phyloP scores from a whole-genome alignment of 2,797 vertebrate genomes.

The Enteromius viviparus region DNA sequence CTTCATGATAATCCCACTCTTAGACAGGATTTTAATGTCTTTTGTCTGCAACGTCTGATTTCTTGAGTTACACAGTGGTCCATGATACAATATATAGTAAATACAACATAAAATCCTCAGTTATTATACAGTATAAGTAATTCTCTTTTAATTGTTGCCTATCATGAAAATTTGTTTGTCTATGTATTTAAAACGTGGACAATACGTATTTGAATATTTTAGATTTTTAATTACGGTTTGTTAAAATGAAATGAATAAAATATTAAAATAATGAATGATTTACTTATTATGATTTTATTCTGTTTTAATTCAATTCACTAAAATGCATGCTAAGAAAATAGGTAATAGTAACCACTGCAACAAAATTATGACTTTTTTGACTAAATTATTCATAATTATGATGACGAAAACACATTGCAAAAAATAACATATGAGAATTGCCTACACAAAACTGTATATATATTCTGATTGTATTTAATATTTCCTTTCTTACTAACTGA shows the following conservation, averaged over 20 bases:
- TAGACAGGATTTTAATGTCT: background rate
- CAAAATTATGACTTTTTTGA: background rate
- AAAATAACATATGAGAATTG: too few relatives aligned
- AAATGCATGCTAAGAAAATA: background rate
- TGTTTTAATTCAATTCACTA: background rate
- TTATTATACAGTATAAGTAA: background rate
- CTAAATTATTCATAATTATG: too few relatives aligned
- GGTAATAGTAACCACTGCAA: too few relatives aligned
- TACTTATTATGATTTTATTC: background rate
- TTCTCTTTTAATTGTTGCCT: background rate
- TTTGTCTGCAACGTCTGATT: background rate
- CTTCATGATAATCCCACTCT: constrained; percentile 11
- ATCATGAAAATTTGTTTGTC: too few relatives aligned
- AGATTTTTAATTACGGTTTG: background rate
- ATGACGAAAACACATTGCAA: background rate
- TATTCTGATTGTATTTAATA: background rate
- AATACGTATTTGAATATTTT: background rate
- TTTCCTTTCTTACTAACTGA: background rate
- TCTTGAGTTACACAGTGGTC: background rate
- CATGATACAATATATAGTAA: background rate
- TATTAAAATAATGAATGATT: background rate
- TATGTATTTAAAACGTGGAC: too few relatives aligned
- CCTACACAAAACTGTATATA: too few relatives aligned
- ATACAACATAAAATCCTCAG: background rate
- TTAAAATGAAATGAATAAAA: too few relatives aligned